Evolutionary conservation across 2,797 vertebrate genomes (phyloP).

Genomic region (Acrocephalus scirpaceus): DNA sequence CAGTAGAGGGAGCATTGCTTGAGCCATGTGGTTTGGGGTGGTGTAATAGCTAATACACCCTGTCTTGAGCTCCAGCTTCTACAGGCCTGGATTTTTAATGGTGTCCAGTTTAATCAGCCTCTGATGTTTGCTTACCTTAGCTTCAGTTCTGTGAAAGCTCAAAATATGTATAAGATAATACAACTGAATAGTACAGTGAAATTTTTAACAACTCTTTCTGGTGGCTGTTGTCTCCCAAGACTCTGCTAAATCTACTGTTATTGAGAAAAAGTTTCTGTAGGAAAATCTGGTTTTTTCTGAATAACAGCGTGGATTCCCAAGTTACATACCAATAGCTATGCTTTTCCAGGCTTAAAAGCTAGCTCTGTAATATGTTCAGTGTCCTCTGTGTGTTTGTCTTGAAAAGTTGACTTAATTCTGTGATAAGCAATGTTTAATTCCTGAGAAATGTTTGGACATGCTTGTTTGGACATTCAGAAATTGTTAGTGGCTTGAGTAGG

Average conservation of each 20-base stretch:
- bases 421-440: neutral
- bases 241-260: neutral
- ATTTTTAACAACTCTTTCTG: neutral
- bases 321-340: neutral
- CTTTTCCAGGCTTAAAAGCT: neutral
- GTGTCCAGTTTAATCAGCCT: neutral
- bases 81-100: neutral
- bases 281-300: neutral
- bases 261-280: neutral
- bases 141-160: neutral
- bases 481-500: neutral
- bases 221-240: neutral
- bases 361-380: neutral
- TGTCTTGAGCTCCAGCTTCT: neutral
- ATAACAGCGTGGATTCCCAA: neutral
- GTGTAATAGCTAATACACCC: neutral
- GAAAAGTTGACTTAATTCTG: neutral
- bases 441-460: neutral
- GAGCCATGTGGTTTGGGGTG: neutral
- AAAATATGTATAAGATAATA: neutral
- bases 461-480: slow-evolving; percentile 27
- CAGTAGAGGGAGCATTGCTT: neutral
- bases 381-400: neutral
- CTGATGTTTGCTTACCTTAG: neutral
- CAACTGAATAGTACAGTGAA: neutral